Base-by-base conservation (phyloP, 2,888 invertebrate genomes). In the Callimorpha dominula region DNA sequence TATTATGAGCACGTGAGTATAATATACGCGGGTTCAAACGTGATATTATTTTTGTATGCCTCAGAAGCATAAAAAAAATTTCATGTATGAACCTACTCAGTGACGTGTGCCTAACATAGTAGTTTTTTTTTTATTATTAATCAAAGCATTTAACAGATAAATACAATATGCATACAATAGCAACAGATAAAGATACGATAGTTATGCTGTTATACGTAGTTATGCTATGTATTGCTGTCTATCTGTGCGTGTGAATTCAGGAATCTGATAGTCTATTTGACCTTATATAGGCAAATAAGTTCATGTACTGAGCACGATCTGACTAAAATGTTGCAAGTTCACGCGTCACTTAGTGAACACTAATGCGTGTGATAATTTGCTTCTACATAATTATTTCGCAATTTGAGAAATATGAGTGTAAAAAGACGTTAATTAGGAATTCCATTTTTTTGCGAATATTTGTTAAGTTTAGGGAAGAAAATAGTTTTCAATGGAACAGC, bases 251-350 rank as follows among this genome's bases (percentile, higher is more conserved):
- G 76, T 72, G 74, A 78, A 74, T 76, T 76, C 70, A 64, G 82
- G 72, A 73, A 83, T 80, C 73, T 75, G 82, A 83, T 82, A 75
- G 49, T 17, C 20, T n/a, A 54, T 68, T 40, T 75, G 81, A 79
- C 82, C 83, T 81, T 83, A 83, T 66, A n/a, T n/a, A n/a, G n/a
- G n/a, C n/a, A n/a, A n/a, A n/a, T n/a, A 54, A 76, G 83, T 82
- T 83, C 82, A 80, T 78, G 82, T 82, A 76, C 76, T 78, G 66
- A 57, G 74, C 31, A 31, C 31, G 83, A 76, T 62, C 46, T 57
- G 54, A n/a, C n/a, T 70, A 40, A 74, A 70, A 46, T 67, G 69
- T 79, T 79, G 73, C 73, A 73, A 82, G 81, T 79, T 83, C 75
- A 82, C 69, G 79, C 69, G 76, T 76, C 73, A 68, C 15, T 66